Conservation (phyloP, 2,888 invertebrate species). For the Cataglyphis cursor region DNA sequence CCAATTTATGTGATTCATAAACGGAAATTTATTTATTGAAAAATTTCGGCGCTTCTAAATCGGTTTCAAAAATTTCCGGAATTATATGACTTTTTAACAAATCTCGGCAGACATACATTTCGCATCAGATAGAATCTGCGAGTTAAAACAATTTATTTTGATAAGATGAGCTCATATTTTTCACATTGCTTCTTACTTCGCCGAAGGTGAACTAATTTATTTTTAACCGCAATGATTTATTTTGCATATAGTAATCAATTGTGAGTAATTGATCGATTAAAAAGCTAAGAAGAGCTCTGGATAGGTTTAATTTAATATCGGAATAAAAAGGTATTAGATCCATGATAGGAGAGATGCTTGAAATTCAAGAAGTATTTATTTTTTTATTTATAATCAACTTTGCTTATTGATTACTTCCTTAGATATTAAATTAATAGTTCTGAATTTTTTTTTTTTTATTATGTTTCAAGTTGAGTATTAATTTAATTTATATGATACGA, state of each 20-base stretch:
- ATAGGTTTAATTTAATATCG: slow-evolving; percentile 10
- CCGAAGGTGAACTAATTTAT: background rate
- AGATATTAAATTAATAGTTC: background rate
- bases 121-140: background rate
- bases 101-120: background rate
- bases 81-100: background rate
- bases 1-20: slow-evolving; percentile 10
- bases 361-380: background rate
- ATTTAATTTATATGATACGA: background rate
- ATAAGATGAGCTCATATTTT: background rate
- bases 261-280: slow-evolving; percentile 29
- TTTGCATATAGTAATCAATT: slow-evolving; percentile 15
- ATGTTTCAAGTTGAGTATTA: background rate
- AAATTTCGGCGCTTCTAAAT: background rate
- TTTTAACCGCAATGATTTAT: slow-evolving; percentile 25
- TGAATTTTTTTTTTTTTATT: background rate
- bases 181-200: background rate
- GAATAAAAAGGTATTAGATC: background rate
- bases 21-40: slow-evolving; percentile 19
- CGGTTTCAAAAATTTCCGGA: background rate
- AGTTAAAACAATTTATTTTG: background rate
- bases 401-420: slow-evolving; percentile 24
- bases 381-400: slow-evolving; percentile 30
- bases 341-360: background rate
- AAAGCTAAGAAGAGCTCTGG: background rate